Conservation (phyloP, 2,797 vertebrate genomes). For the Dryobates pubescens region DNA sequence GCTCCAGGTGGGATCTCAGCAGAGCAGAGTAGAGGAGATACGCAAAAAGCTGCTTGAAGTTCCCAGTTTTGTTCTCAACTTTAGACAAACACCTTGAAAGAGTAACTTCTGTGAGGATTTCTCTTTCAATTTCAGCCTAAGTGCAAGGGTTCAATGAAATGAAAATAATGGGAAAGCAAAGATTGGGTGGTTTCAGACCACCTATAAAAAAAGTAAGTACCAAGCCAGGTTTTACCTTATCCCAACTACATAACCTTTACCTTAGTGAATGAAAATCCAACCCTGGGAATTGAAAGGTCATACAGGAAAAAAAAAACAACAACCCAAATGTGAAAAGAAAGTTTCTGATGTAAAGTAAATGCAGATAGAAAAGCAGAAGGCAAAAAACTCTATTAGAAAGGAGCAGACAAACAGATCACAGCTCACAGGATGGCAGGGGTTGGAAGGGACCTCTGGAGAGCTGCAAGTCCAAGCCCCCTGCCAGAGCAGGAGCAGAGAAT, state of each 20-base stretch:
- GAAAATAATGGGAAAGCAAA: background rate
- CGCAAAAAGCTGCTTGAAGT: background rate
- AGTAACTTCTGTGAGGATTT: background rate
- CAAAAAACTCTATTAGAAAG: background rate
- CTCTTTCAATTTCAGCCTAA: background rate
- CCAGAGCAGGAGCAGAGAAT: no score
- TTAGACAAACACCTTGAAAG: background rate
- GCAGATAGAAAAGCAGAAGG: background rate
- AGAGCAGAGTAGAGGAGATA: no score
- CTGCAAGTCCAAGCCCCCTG: no score
- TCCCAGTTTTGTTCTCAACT: background rate
- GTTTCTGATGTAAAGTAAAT: background rate
- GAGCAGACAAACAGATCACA: background rate
- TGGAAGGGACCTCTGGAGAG: no score
- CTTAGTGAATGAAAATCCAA: background rate
- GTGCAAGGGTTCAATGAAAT: background rate
- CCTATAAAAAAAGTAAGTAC: background rate
- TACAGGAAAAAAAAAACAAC: accelerated
- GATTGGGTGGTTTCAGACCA: background rate
- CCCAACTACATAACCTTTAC: background rate
- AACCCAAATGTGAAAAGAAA: background rate
- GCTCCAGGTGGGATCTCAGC: no score
- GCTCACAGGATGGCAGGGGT: no score
- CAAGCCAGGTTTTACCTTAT: background rate
- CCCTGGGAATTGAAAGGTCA: background rate